Evolutionary conservation across 2,113 vertebrate species (phyloP), one percentile per base, ranked within the genome.

Genomic region (Emydura subglobosa): DNA sequence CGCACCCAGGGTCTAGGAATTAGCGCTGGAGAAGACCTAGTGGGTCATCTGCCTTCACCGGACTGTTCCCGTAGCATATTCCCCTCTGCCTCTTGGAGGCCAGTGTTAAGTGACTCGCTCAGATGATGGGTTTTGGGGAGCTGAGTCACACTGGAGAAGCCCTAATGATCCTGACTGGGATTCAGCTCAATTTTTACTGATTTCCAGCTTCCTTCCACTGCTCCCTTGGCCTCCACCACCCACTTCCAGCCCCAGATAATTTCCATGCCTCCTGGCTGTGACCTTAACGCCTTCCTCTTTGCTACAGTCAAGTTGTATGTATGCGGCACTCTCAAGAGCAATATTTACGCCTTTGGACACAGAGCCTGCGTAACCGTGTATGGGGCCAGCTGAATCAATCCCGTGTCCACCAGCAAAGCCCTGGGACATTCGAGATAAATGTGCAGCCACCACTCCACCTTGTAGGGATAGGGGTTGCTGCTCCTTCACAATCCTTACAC

Each of bases 91-190:
- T 72, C 34, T 7, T 7, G 31, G 65, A 72, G 65, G 65, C 4
- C n/a, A 29, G 31, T n/a, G 31, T 21, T n/a, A 72, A 72, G 34
- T 19, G 19, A 72, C 65, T 91, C 13, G 47, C 90, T 94, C 85
- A 87, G 94, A 57, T 72, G 85, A 83, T 82, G 86, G 94, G 59
- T 82, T 83, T 94, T 86, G 86, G 92, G 83, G 79, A 93, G 83
- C 94, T 96, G 96, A 96, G 96, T 97, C 96, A 96, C 92, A 82
- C 85, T 44, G 65, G 93, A 88, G 93, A 93, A 94, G 95, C 96
- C 90, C 96, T 89, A 96, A 96, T 95, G 95, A 97, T 97, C 95
- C 94, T 97, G 97, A 94, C 95, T 94, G 95, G 95, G 96, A 90
- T 89, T 96, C 94, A 94, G 61, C 97, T 96, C 90, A 31, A 50